A percentile compares a stretch with the other conserved stretches of the same genome.
Conservation (phyloP, 30 jellyfish, hydroid and myxozoan genomes). For the Aurelia sp. region DNA sequence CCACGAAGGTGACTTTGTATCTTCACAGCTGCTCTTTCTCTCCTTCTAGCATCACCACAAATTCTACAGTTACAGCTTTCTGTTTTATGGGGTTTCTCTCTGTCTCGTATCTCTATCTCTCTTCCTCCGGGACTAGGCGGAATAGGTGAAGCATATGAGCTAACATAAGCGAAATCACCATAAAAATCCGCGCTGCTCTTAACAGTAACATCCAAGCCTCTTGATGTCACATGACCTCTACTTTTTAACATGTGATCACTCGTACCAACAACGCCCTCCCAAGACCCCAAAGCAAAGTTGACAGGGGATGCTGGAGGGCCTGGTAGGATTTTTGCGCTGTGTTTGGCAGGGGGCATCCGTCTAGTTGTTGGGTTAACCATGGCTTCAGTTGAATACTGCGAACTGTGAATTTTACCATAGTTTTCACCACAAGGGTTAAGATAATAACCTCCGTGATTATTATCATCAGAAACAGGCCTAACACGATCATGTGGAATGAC, state of each 20-base stretch:
- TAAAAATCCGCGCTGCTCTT: constrained; percentile 48
- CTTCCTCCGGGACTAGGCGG: neutral
- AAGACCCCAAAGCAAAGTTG: constrained; percentile 32
- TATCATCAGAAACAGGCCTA: too few species aligned
- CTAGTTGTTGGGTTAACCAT: too few species aligned
- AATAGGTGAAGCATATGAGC: constrained; percentile 4
- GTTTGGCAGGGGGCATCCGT: too few species aligned
- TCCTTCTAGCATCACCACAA: neutral
- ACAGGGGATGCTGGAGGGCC: constrained; percentile 16
- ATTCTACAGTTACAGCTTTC: constrained; percentile 1
- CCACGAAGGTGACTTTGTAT: constrained; percentile 72
- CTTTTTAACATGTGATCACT: neutral
- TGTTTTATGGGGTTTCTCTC: constrained; percentile 12
- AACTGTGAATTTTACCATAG: too few species aligned
- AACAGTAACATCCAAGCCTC: constrained; percentile 49
- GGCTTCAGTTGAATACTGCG: too few species aligned
- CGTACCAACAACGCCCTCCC: constrained; percentile 69
- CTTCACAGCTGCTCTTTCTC: constrained; percentile 65
- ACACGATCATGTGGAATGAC: too few species aligned
- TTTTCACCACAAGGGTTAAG: too few species aligned
- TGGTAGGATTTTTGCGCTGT: too few species aligned
- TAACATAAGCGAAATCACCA: constrained; percentile 30
- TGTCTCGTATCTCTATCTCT: neutral
- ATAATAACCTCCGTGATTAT: too few species aligned
- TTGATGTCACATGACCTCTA: constrained; percentile 49